These are phyloP conservation scores for Uria lomvia DNA, from an alignment of 2,113 vertebrate species.

Conservation along the genomic window DNA sequence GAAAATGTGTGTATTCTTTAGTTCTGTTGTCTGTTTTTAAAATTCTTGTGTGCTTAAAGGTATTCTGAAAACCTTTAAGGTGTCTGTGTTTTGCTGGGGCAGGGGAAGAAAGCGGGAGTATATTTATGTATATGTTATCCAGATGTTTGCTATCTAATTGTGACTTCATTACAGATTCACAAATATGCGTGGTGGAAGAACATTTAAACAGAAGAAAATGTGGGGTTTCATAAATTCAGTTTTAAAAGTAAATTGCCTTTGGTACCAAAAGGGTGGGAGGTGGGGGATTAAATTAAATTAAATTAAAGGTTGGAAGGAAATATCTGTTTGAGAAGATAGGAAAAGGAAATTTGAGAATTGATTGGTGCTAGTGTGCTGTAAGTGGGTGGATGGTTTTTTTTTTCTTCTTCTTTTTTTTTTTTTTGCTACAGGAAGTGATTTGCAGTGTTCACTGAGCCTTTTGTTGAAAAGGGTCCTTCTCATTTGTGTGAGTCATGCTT, in stretches of 20 bases:
- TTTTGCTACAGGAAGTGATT: conserved; percentile 97
- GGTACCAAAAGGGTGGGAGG: background rate
- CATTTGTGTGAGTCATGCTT: conserved; percentile 98
- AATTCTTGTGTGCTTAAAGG: background rate
- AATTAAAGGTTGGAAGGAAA: conserved; percentile 73
- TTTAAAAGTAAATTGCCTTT: conserved; percentile 56
- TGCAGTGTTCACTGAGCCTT: conserved; percentile 98
- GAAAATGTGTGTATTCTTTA: background rate
- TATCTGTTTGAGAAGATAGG: conserved; percentile 76
- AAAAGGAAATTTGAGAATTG: conserved; percentile 88
- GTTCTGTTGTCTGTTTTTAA: background rate
- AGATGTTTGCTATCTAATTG: conserved; percentile 10
- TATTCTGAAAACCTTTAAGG: background rate
- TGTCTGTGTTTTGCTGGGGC: background rate
- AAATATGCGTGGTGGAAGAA: conserved; percentile 9
- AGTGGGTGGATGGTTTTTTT: conserved; percentile 82
- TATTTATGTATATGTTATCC: background rate
- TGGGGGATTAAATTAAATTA: background rate
- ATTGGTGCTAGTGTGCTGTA: conserved; percentile 93
- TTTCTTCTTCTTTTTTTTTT: conserved; percentile 65
- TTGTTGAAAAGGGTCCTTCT: conserved; percentile 98
- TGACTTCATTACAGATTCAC: background rate
- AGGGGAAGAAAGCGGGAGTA: background rate
- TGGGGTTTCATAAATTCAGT: conserved; percentile 8
- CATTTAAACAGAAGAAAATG: background rate